Percentiles rank a stretch among this genome's conserved stretches.
These are phyloP conservation scores for Nansenia antarctica DNA, from an alignment of 2,113 vertebrate species.

Conservation along the genomic window DNA sequence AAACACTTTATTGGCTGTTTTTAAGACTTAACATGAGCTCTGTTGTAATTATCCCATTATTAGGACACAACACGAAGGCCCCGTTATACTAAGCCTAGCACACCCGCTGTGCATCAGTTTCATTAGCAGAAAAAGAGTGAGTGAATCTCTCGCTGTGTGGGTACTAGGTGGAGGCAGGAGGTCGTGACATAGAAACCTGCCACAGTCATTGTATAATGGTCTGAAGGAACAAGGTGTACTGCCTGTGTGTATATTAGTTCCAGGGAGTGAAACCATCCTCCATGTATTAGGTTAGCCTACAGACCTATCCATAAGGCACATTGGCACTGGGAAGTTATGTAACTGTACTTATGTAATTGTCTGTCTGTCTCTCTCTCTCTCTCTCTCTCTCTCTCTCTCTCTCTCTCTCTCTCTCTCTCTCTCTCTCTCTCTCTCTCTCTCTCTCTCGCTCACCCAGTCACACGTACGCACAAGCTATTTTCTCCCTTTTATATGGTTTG, in stretches of 20 bases:
- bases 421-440: no score
- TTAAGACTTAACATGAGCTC: no score
- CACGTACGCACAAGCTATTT: not conserved
- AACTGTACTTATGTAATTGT: slow-evolving; percentile 47
- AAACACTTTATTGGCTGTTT: no score
- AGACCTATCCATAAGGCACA: slow-evolving; percentile 31
- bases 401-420: not conserved
- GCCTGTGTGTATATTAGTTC: slow-evolving; percentile 25
- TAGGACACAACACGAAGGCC: no score
- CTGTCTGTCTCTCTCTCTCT: not conserved
- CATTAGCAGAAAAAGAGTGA: no score
- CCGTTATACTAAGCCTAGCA: no score
- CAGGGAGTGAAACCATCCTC: not conserved
- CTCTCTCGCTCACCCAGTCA: no score
- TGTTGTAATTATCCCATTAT: no score
- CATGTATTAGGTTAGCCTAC: slow-evolving; percentile 26
- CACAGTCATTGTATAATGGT: slow-evolving; percentile 30
- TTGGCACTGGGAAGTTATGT: slow-evolving; percentile 24
- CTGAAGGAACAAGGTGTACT: slow-evolving; percentile 24
- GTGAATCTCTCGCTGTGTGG: not conserved
- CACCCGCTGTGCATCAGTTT: no score
- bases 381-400: not conserved
- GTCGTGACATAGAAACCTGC: not conserved
- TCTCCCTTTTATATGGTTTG: no score
- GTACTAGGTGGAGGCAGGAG: not conserved